A percentile compares a stretch with the other conserved stretches of the same genome.
Evolutionary conservation across 2,888 invertebrate species (phyloP).

Genomic region (Thysanoteuthis rhombus): DNA sequence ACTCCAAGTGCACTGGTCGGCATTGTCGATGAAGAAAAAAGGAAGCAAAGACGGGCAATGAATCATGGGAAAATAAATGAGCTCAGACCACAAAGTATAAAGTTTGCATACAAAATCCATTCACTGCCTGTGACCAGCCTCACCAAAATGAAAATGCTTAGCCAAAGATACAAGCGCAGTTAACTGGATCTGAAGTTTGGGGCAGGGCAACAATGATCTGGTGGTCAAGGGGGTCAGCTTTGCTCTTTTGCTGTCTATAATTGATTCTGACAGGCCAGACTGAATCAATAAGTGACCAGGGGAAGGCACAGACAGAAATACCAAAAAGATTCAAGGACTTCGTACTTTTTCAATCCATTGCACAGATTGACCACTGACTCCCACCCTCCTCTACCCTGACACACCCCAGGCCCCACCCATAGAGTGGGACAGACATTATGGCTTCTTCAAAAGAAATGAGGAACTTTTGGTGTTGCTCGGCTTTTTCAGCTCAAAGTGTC

Average conservation of each 20-base stretch:
- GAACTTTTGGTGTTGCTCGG: not conserved
- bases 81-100: not conserved
- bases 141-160: not conserved
- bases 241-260: not conserved
- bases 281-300: not conserved
- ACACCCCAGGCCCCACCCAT: not conserved
- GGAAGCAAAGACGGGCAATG: not conserved
- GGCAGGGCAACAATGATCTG: not conserved
- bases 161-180: not conserved
- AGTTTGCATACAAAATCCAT: not conserved
- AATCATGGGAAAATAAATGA: constrained; percentile 12
- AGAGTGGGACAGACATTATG: not conserved
- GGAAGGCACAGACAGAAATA: not conserved
- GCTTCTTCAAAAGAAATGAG: not conserved
- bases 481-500: not conserved
- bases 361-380: not conserved
- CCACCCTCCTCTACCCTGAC: not conserved
- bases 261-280: constrained; percentile 12
- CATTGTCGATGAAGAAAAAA: not conserved
- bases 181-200: constrained; percentile 12
- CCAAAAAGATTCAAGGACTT: not conserved
- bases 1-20: not conserved
- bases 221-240: not conserved
- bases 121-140: not conserved
- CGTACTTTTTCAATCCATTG: not conserved